A percentile compares a stretch with the other conserved stretches of the same genome.
Evolutionary conservation across 1,140 invertebrate genomes (phyloP).

Genomic region (Ceratitis capitata): DNA sequence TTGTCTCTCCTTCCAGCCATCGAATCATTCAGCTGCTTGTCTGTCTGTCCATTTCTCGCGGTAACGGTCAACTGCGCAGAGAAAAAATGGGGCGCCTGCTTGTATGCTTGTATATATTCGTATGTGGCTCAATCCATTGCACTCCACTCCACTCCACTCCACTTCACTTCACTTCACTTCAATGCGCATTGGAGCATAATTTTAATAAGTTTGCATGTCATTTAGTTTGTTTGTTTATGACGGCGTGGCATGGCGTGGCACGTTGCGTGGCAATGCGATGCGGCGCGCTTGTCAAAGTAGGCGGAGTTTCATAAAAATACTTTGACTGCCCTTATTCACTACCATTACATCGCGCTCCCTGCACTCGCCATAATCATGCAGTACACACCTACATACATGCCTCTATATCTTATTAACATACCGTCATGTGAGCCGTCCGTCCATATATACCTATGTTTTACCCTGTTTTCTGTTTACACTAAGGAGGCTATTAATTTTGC

Average conservation of each 20-base stretch:
- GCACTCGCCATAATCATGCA: too few species aligned
- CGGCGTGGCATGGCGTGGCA: background rate
- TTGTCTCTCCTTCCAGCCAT: background rate
- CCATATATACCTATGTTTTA: background rate
- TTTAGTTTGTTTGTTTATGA: slow-evolving; percentile 33
- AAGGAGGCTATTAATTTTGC: slow-evolving; percentile 34
- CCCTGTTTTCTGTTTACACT: background rate
- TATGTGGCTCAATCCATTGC: too few species aligned
- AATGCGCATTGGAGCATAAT: slow-evolving; percentile 24
- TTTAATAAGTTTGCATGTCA: slow-evolving; percentile 38
- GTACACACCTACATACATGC: too few species aligned
- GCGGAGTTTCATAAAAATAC: slow-evolving; percentile 26
- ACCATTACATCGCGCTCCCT: background rate
- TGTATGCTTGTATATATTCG: too few species aligned
- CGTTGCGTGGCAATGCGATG: background rate
- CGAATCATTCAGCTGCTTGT: background rate
- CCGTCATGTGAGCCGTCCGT: background rate
- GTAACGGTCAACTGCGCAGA: background rate
- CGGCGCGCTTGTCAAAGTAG: slow-evolving; percentile 29
- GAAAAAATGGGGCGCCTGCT: slow-evolving; percentile 8
- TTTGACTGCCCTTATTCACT: slow-evolving; percentile 20
- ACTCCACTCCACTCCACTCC: background rate
- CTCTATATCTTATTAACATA: background rate
- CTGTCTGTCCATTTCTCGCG: background rate
- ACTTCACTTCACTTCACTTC: slow-evolving; percentile 12